Base-by-base conservation (phyloP, 2,888 invertebrate genomes). In the Cancer borealis region DNA sequence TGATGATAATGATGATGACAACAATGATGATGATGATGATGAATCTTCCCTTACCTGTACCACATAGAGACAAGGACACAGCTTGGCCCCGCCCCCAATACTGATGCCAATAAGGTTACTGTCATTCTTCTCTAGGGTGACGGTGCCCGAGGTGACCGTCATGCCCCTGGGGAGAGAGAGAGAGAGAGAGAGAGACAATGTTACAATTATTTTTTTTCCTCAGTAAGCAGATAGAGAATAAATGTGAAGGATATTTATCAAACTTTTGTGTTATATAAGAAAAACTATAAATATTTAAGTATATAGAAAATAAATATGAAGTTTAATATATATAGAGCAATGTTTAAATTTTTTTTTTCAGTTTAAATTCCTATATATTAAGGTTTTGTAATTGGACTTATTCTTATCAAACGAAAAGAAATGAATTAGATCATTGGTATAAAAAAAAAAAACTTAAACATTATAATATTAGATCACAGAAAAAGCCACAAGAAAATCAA, bases 11-110 rank as follows among this genome's bases (percentile, higher is more conserved):
- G 3, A 60, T 17, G 60, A 60, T 60, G 60, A 60, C 2, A 14
- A 14, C 4, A 21, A 1, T 17, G n/a, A 39, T 39, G 26, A 73
- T 49, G 46, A 26, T 8, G 21, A 47, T 54, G n/a, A 5, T 88
- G 60, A 60, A 1, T 4, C 60, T 21, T 21, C 0, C 21, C 95
- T 96, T 96, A 98, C 98, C 97, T 99, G 99, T 0, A 99, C 99
- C 95, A 99, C 99, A 96, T 99, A 99, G 6, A 99, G 97, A 96
- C 99, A 99, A 0, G 99, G 99, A 96, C 99, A 99, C 92, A 98
- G 97, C 5, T 99, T 98, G 45, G 99, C 98, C 73, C 99, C 99
- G 0, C 99, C 99, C 0, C 99, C 99, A 96, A 99, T 99, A 96
- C 99, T 99, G 96, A 99, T 99, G 0, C 99, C 99, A 96, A 99